A percentile compares a stretch with the other conserved stretches of the same genome.
Evolutionary conservation across 2,797 vertebrate genomes (phyloP).

Genomic region (Peromyscus melanophrys): DNA sequence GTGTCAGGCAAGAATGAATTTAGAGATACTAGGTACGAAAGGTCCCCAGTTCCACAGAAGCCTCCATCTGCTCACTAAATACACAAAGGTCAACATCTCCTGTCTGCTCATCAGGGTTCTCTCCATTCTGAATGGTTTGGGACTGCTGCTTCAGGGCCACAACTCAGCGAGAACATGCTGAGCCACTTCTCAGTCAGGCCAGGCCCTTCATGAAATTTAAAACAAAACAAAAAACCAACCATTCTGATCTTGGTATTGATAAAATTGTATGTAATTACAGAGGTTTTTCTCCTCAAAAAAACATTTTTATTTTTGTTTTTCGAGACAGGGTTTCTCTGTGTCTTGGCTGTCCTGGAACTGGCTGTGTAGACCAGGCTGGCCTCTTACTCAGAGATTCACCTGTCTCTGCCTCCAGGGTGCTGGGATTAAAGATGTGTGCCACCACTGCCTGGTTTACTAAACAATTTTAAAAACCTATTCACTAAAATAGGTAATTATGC

Average conservation of each 20-base stretch:
- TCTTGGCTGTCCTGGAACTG: neutral
- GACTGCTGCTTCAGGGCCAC: neutral
- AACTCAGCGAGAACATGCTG: fast-evolving
- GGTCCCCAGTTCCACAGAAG: neutral
- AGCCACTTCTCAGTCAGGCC: neutral
- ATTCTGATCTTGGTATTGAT: neutral
- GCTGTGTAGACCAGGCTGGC: neutral
- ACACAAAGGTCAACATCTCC: neutral
- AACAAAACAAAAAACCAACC: neutral
- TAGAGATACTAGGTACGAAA: neutral
- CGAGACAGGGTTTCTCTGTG: neutral
- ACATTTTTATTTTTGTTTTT: neutral
- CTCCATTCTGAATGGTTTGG: neutral
- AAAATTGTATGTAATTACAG: neutral
- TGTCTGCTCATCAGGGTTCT: fast-evolving
- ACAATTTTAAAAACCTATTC: slow-evolving; percentile 20
- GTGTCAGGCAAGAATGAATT: neutral
- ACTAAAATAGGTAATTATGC: neutral
- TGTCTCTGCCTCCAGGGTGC: neutral
- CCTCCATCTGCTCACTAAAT: neutral
- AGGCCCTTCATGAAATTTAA: neutral
- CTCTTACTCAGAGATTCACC: neutral
- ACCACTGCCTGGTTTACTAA: neutral
- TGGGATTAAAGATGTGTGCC: neutral
- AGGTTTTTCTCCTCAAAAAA: slow-evolving; percentile 25